These are phyloP conservation scores for Motacilla tschutschensis DNA, from an alignment of 2,113 vertebrate genomes.

Conservation along the genomic window DNA sequence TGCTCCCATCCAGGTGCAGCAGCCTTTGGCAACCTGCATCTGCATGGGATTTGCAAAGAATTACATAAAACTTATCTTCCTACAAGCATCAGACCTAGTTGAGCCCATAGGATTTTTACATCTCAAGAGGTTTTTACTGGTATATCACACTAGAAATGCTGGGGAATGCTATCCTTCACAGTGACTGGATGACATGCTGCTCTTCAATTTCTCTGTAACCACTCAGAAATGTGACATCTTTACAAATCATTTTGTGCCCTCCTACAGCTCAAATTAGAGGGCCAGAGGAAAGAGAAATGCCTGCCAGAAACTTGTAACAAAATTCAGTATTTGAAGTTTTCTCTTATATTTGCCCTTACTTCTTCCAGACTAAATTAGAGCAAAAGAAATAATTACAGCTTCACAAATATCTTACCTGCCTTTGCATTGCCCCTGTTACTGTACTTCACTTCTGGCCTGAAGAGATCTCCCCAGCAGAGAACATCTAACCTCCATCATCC, in stretches of 20 bases:
- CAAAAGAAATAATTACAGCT: not conserved
- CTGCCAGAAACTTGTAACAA: not conserved
- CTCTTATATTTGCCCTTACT: not conserved
- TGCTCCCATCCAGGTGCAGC: not conserved
- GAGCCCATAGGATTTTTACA: not conserved
- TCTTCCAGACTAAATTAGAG: not conserved
- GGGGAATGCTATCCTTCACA: not conserved
- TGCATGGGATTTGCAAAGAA: not conserved
- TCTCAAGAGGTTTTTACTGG: not conserved
- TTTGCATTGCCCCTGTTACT: not conserved
- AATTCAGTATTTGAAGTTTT: not conserved
- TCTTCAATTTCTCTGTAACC: constrained; percentile 4
- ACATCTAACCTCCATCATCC: not conserved
- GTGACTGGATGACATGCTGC: not conserved
- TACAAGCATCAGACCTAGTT: not conserved
- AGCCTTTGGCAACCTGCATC: not conserved
- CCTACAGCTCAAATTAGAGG: not conserved
- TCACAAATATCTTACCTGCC: not conserved
- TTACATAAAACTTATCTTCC: not conserved
- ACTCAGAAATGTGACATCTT: constrained; percentile 7
- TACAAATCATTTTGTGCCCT: not conserved
- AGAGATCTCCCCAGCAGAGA: not conserved
- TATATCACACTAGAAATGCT: not conserved
- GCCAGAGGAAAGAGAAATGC: not conserved
- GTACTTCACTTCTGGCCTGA: not conserved